These are phyloP conservation scores for Cavia porcellus DNA, from an alignment of 2,113 vertebrate species.

Conservation along the genomic window DNA sequence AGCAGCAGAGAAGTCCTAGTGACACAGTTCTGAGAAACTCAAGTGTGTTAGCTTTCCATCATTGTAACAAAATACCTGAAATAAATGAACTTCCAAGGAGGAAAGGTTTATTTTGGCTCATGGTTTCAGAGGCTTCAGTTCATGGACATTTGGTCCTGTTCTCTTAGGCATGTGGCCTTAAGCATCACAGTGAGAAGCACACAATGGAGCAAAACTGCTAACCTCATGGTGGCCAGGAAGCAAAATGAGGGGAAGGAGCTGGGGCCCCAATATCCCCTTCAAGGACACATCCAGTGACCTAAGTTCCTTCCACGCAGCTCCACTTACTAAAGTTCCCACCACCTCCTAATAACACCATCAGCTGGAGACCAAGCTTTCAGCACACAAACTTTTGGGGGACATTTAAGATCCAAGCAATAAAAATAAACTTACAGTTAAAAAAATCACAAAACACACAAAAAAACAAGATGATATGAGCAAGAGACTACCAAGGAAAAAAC, in stretches of 20 bases:
- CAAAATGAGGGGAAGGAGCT: not conserved
- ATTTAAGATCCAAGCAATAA: not conserved
- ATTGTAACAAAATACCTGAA: not conserved
- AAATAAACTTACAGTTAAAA: not conserved
- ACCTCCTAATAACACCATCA: not conserved
- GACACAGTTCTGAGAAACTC: not conserved
- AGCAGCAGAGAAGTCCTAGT: not conserved
- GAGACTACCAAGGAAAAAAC: not conserved
- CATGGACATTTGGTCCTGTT: not conserved
- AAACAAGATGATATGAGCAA: not conserved
- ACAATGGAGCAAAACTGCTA: not conserved
- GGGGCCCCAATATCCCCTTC: no score
- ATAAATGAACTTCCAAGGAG: not conserved
- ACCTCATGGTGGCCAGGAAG: not conserved
- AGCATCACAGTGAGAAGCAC: not conserved
- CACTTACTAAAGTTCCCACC: not conserved
- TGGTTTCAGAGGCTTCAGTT: not conserved
- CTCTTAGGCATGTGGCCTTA: not conserved
- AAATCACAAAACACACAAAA: not conserved
- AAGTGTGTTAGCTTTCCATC: not conserved
- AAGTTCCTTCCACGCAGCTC: not conserved
- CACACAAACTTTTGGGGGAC: not conserved
- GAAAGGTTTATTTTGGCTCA: not conserved
- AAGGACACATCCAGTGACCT: not conserved
- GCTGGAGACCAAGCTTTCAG: not conserved